Base-by-base conservation (phyloP, 2,113 vertebrate genomes). In the Ornithorhynchus anatinus region DNA sequence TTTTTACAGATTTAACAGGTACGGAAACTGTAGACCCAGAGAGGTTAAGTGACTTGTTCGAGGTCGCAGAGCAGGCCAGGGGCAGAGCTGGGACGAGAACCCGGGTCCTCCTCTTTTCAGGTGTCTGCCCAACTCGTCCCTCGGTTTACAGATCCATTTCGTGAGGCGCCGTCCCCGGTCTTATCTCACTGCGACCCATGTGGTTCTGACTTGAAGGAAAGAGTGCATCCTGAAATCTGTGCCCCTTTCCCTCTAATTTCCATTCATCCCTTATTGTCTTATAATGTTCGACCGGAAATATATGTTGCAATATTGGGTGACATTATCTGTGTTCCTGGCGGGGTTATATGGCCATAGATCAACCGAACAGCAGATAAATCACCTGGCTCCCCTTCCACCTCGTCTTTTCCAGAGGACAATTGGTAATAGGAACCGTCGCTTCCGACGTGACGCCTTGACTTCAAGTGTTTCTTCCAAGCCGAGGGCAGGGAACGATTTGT, bases 321-420 rank as follows among this genome's bases (percentile, higher is more conserved):
- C 91, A 92, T 94, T 94, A 93, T 94, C 91, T 91, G 89, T 92
- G 90, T 94, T 93, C 91, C 91, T 93, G 93, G 93, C 93, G 92
- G 91, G 92, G 93, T 93, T 92, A 92, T 93, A 91, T 88, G 90
- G 62, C 88, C 84, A 89, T 93, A 92, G 85, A 93, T 94, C 93
- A 92, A 62, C 84, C 74, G 91, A 93, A 88, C 80, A 89, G 88
- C 90, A 93, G 92, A 90, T 93, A 93, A 91, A 93, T 93, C 88
- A 92, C 72, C 22, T 48, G 74, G 50, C 84, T 88, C 86, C 86
- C 44, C 60, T 81, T 84, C 77, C 82, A 79, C 70, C 65, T 91
- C 80, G 90, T 89, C 76, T 70, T 80, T 89, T 86, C 72, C 39
- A 43, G 63, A 86, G 75, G 68, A 79, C 29, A 40, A 77, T 82